Conservation (phyloP, 2,113 vertebrate genomes). For the Lucifuga dentata region DNA sequence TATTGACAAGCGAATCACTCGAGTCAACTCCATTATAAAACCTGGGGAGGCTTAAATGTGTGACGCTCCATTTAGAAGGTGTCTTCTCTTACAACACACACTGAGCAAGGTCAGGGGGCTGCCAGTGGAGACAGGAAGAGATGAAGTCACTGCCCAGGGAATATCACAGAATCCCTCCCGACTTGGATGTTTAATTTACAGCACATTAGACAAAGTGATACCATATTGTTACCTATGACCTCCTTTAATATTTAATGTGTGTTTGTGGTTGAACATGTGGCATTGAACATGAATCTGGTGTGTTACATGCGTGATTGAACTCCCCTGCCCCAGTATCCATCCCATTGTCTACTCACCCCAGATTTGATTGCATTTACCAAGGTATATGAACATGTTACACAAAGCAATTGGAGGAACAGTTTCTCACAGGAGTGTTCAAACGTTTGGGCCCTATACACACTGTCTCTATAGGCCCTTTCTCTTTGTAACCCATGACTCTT, state of each 20-base stretch:
- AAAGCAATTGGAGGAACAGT: too few species aligned
- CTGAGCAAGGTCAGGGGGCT: conserved; percentile 60
- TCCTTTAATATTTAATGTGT: conserved; percentile 32
- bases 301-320: conserved; percentile 25
- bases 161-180: conserved; percentile 66
- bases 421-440: too few species aligned
- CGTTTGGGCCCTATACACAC: too few species aligned
- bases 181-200: conserved; percentile 71
- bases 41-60: conserved; percentile 27
- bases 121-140: conserved; percentile 53
- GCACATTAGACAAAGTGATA: conserved; percentile 66
- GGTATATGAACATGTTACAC: too few species aligned
- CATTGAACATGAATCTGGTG: conserved; percentile 27
- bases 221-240: conserved; percentile 73
- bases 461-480: too few species aligned
- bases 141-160: conserved; percentile 74
- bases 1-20: conserved; percentile 49
- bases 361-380: too few species aligned
- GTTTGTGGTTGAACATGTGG: conserved; percentile 34
- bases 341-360: conserved; percentile 15
- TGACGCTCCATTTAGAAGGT: conserved; percentile 56
- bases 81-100: conserved; percentile 58
- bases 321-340: conserved; percentile 13
- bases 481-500: too few species aligned
- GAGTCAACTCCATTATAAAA: conserved; percentile 36